Evolutionary conservation across 1,140 invertebrate genomes (phyloP), one percentile per base, ranked within the genome.

Genomic region (Mamestra configurata): DNA sequence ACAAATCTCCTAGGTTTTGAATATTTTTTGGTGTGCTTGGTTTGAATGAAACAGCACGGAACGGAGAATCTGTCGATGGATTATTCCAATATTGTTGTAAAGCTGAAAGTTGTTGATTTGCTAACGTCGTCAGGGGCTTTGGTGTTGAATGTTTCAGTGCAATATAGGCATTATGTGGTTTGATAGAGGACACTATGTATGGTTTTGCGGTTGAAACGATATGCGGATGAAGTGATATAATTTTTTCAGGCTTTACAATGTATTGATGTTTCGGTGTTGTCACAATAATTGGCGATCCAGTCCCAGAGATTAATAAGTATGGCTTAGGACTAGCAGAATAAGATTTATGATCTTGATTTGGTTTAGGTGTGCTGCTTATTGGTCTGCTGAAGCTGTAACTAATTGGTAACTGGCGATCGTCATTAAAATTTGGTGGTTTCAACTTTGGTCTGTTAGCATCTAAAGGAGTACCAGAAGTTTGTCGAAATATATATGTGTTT

Each of bases 371-470:
- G 78, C 51, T 79, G 18, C 82, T 81, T 24, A 80, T 79, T 64
- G 85, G 84, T 78, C 77, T 82, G 49, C 86, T 88, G 77, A 94
- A 95, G 77, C 85, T 95, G 64, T 91, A 89, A 49, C 77, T 91
- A 24, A 95, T 82, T 24, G 92, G 90, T 57, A 94, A 82, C 78
- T 90, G 87, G 15, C 93, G 85, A 72, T 95, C 90, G 70, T 94
- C 93, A 71, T 92, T 90, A 83, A 94, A 94, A 80, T 94, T 93
- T 22, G 93, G 92, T 24, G 90, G 90, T 35, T 90, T 90, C 13
- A 93, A 68, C 75, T 91, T 93, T 20, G 90, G 86, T 81, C 80
- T 84, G 11, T 88, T 53, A 10, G 80, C 82, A 59, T 89, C 88
- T 73, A 88, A 35, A 24, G 86, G 70, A 55, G 61, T 82, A 7